Percentiles rank a stretch among this genome's conserved stretches.
Evolutionary conservation across 2,888 invertebrate species (phyloP).

Genomic region (Plebejus argus): DNA sequence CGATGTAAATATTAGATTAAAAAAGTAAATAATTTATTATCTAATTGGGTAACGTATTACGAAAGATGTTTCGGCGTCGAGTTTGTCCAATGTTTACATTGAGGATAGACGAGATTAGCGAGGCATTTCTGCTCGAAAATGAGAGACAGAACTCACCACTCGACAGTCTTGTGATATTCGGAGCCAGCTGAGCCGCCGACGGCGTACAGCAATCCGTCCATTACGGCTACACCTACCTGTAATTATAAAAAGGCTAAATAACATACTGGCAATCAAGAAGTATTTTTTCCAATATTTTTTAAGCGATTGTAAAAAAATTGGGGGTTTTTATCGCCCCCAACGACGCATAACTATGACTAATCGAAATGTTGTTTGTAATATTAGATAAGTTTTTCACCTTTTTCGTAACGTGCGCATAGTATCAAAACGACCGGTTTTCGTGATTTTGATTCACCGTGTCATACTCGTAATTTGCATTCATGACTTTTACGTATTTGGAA

Average conservation of each 20-base stretch:
- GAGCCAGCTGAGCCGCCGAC: conserved; percentile 94
- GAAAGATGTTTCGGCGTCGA: not conserved
- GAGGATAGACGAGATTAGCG: not conserved
- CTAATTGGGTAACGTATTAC: not conserved
- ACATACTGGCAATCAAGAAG: not conserved
- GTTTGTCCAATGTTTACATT: not conserved
- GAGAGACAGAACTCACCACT: conserved; percentile 84
- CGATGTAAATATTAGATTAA: not conserved
- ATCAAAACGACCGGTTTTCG: not conserved
- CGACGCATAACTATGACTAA: not conserved
- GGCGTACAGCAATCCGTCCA: conserved; percentile 95
- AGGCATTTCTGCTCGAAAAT: not conserved
- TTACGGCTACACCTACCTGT: conserved; percentile 93
- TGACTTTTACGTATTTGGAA: too few relatives aligned
- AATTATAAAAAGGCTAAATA: conserved; percentile 2
- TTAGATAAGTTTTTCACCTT: not conserved
- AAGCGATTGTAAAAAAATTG: not conserved
- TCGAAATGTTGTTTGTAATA: not conserved
- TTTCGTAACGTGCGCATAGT: not conserved
- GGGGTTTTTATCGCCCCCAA: not conserved
- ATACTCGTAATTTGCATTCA: too few relatives aligned
- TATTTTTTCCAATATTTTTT: not conserved
- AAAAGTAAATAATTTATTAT: conserved; percentile 1
- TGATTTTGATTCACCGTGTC: not conserved
- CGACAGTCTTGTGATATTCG: conserved; percentile 93